Conservation (phyloP, 1,140 invertebrate genomes). For the Apolygus lucorum region DNA sequence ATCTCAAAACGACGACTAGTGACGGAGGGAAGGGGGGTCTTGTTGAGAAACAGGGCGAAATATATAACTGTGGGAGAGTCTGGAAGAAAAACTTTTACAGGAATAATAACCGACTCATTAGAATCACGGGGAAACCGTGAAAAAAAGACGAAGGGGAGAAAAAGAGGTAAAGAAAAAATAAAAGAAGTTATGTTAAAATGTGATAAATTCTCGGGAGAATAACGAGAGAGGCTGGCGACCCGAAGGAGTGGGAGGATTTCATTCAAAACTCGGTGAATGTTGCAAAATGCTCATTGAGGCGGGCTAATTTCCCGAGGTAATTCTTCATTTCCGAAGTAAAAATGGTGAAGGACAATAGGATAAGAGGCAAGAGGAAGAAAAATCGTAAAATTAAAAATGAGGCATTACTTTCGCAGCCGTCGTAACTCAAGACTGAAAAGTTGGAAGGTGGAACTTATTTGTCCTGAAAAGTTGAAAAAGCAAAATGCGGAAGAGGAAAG, state of each 20-base stretch:
- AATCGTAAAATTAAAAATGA: neutral
- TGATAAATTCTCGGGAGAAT: no score
- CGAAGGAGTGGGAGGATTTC: neutral
- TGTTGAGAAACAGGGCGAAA: neutral
- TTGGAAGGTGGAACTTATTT: no score
- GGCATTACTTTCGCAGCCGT: no score
- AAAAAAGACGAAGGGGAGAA: neutral
- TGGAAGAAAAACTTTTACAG: conserved; percentile 3
- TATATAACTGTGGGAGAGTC: neutral
- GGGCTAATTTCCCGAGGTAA: neutral
- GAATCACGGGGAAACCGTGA: neutral
- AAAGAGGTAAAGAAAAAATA: no score
- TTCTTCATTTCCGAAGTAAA: neutral
- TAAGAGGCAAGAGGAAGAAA: neutral
- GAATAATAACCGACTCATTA: conserved; percentile 13
- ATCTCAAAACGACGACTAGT: neutral
- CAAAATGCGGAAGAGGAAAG: no score
- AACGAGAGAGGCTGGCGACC: neutral
- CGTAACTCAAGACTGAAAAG: no score
- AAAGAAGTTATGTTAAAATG: no score
- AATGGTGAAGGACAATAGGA: neutral
- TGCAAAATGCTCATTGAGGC: neutral
- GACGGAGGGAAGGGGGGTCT: neutral
- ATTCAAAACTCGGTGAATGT: conserved; percentile 13
- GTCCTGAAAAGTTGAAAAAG: no score